Evolutionary conservation across 1,140 invertebrate species (phyloP).

Genomic region (Pachyrhynchus sulphureomaculatus): DNA sequence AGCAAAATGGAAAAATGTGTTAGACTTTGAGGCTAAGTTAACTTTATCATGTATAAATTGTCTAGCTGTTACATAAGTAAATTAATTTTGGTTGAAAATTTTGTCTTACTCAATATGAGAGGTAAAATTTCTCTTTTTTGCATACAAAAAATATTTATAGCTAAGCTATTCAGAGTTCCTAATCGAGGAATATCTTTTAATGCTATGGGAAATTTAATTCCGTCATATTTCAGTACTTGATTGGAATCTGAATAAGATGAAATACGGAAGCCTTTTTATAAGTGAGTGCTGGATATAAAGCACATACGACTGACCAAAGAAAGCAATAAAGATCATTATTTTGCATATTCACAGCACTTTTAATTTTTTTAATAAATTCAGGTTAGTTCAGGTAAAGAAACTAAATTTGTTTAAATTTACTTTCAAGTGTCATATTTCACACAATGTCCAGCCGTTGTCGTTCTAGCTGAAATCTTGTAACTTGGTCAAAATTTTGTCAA

Average conservation of each 20-base stretch:
- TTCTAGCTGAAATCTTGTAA: conserved; percentile 44
- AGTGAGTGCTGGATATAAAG: conserved; percentile 2
- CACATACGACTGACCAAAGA: conserved; percentile 19
- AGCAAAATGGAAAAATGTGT: conserved; percentile 15
- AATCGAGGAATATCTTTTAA: conserved; percentile 26
- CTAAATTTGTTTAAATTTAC: conserved; percentile 41
- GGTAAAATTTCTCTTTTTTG: conserved; percentile 10
- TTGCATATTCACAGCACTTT: conserved; percentile 22
- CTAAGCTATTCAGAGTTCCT: not conserved
- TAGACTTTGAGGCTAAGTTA: not conserved
- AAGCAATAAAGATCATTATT: conserved; percentile 27
- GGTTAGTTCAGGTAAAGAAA: too few species aligned
- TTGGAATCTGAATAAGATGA: conserved; percentile 17
- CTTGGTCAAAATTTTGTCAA: conserved; percentile 16
- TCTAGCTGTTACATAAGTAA: not conserved
- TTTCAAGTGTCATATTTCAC: conserved; percentile 36
- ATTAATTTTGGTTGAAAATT: conserved; percentile 8
- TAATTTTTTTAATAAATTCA: conserved; percentile 22
- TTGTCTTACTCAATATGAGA: conserved; percentile 6
- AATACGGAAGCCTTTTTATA: not conserved
- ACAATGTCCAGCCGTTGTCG: conserved; percentile 46
- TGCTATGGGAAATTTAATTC: conserved; percentile 21
- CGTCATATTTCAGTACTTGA: conserved; percentile 20
- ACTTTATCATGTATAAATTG: not conserved
- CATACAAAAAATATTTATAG: too few species aligned